Conservation (phyloP, 2,113 vertebrate species). For the Sorex araneus region DNA sequence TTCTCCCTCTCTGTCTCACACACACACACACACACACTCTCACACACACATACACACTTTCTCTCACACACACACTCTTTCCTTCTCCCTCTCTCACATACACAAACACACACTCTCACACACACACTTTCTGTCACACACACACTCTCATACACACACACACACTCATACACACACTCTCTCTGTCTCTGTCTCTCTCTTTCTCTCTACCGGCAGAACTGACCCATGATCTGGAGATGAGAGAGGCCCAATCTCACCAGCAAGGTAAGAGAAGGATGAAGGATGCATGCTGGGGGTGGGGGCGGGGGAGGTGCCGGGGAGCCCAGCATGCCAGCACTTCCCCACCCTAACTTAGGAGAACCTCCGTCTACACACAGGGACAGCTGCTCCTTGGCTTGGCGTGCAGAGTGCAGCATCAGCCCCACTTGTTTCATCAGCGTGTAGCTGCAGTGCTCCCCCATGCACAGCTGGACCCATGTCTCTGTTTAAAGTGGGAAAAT, state of each 20-base stretch:
- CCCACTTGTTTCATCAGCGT: background rate
- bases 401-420: background rate
- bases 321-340: background rate
- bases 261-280: constrained; percentile 87
- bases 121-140: too few relatives aligned
- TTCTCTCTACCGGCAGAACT: constrained; percentile 86
- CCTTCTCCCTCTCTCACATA: too few relatives aligned
- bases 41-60: too few relatives aligned
- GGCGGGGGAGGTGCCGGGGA: too few relatives aligned
- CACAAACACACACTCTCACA: too few relatives aligned
- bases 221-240: constrained; percentile 90
- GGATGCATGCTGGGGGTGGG: too few relatives aligned
- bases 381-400: background rate
- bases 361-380: background rate
- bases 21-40: too few relatives aligned
- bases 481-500: background rate
- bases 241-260: constrained; percentile 88
- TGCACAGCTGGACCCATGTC: background rate
- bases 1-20: too few relatives aligned
- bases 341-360: background rate
- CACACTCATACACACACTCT: background rate
- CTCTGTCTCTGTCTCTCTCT: background rate
- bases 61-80: too few relatives aligned
- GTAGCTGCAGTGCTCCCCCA: background rate
- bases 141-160: background rate